These are phyloP conservation scores for Mesorhabditis spiculigera DNA, from an alignment of 2,888 invertebrate genomes.

Conservation along the genomic window DNA sequence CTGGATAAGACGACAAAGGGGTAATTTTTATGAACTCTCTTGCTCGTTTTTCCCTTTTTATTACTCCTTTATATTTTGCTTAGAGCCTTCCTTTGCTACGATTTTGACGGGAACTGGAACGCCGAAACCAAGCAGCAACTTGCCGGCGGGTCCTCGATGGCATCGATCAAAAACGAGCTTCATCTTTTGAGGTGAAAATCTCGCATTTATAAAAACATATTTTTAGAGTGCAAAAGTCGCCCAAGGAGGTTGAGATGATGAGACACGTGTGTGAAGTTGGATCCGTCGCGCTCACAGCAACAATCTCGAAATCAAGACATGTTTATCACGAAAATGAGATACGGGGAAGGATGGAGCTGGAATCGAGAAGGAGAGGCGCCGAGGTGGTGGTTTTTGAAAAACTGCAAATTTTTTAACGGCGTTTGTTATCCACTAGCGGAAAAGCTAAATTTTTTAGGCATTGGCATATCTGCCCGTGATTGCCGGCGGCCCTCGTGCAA, in stretches of 20 bases:
- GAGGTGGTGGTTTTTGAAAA: constrained; percentile 55
- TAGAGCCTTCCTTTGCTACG: constrained; percentile 12
- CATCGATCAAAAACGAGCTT: background rate
- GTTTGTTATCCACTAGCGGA: too few species aligned
- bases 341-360: constrained; percentile 28
- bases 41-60: background rate
- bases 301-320: constrained; percentile 70
- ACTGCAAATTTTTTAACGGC: too few species aligned
- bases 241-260: constrained; percentile 77
- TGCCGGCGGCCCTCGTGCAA: constrained; percentile 84
- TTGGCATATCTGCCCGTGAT: constrained; percentile 95
- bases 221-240: constrained; percentile 77
- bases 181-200: background rate
- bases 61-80: constrained; percentile 5
- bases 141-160: constrained; percentile 2
- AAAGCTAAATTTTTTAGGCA: background rate
- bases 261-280: constrained; percentile 78
- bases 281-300: constrained; percentile 77
- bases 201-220: background rate
- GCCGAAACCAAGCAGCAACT: background rate
- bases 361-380: constrained; percentile 76
- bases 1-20: constrained; percentile 16
- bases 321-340: constrained; percentile 36
- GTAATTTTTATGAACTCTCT: constrained; percentile 8
- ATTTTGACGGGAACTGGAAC: constrained; percentile 10